Evolutionary conservation across 2,888 invertebrate genomes (phyloP).

Genomic region (Chrysopilus asiliformis): DNA sequence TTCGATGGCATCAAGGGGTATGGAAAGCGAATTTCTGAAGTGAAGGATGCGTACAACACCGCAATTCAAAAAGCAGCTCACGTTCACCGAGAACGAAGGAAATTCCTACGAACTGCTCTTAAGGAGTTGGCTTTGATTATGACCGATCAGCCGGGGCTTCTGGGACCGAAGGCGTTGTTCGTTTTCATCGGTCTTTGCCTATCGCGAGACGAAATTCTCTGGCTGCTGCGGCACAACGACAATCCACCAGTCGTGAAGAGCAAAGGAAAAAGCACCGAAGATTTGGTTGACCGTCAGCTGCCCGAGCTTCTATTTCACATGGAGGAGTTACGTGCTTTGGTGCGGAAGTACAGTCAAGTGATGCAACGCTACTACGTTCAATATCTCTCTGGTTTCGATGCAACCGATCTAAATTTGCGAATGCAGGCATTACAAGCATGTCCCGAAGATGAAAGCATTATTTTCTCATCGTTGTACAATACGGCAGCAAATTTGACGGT

Average conservation of each 20-base stretch:
- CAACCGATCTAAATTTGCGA: slow-evolving; percentile 75
- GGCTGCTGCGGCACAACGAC: slow-evolving; percentile 92
- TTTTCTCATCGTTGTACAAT: slow-evolving; percentile 83
- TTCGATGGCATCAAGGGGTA: slow-evolving; percentile 95
- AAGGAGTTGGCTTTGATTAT: slow-evolving; percentile 90
- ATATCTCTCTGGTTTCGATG: slow-evolving; percentile 92
- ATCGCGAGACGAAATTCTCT: slow-evolving; percentile 92
- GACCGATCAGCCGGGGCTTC: slow-evolving; percentile 92
- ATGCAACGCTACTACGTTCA: slow-evolving; percentile 97
- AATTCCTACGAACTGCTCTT: slow-evolving; percentile 87
- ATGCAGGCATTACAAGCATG: slow-evolving; percentile 70
- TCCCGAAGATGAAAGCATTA: slow-evolving; percentile 90
- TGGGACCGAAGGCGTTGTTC: slow-evolving; percentile 93
- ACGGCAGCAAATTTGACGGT: slow-evolving; percentile 74
- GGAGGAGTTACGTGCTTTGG: slow-evolving; percentile 89
- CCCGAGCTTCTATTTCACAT: slow-evolving; percentile 97
- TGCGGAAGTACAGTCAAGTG: slow-evolving; percentile 91
- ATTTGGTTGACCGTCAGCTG: slow-evolving; percentile 86
- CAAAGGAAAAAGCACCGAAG: slow-evolving; percentile 80
- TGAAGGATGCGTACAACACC: slow-evolving; percentile 86
- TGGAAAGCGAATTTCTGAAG: slow-evolving; percentile 82
- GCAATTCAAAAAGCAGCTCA: slow-evolving; percentile 84
- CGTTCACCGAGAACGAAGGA: slow-evolving; percentile 87
- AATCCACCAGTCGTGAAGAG: slow-evolving; percentile 82
- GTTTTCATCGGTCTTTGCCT: slow-evolving; percentile 94